Base-by-base conservation (phyloP, 1,140 invertebrate genomes). In the Drosophila takahashii region DNA sequence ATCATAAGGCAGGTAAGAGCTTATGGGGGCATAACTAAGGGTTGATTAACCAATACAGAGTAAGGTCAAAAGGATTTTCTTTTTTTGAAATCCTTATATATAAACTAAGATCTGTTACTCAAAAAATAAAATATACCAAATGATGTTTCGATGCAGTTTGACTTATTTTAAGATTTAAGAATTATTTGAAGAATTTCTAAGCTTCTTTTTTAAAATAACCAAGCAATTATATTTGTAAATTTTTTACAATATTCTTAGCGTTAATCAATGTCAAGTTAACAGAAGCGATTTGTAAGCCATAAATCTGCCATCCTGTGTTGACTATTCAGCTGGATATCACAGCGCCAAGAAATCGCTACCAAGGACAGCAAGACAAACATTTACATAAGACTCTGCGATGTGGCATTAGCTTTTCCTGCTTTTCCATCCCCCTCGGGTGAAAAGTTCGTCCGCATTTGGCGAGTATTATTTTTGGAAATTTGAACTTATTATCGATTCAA, bases 401-500 rank as follows among this genome's bases (percentile, higher is more conserved):
- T 36, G 56, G 29, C 41, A 61, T 47, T 61, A 53, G 57, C 57
- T 52, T 73, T 61, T 32, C 15, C 18, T 7, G 15, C 26, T 3
- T 32, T 18, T 26, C 18, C 8, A 1, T 13, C 9, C 5, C 0
- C 32, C 37, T 22, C 13, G 16, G 16, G 15, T 41, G 16, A 47
- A 60, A 52, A 76, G 51, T 45, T 80, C 41, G 7, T 39, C 37
- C 39, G 62, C 59, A 73, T 27, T 72, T 61, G 34, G 27, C 64
- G 65, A 64, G 52, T 56, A 66, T 69, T 62, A 57, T 85, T 77
- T 66, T 84, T 44, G 56, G 67, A 67, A 75, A 81, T 70, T 57
- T 80, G 57, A 89, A 84, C 72, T 83, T 79, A 71, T 89, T 87
- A 87, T 87, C 77, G 84, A 87, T 87, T 87, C 72, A 77, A 80